Percentiles rank a stretch among this genome's conserved stretches.
Conservation (phyloP, 2,113 vertebrate genomes). For the Sterrhoptilus dennistouni region DNA sequence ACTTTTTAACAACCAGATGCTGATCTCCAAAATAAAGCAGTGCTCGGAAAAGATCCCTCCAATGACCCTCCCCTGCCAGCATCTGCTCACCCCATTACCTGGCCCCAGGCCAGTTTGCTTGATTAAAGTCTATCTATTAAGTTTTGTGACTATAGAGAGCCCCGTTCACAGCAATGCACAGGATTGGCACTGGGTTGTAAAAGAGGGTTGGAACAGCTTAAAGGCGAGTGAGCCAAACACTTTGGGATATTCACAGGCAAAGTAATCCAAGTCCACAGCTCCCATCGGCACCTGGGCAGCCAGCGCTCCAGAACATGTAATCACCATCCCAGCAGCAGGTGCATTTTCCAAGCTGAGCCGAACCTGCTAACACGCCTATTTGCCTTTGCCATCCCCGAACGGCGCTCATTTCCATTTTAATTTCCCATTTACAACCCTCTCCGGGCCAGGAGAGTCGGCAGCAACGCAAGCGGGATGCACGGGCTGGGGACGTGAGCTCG, state of each 20-base stretch:
- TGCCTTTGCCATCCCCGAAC: neutral
- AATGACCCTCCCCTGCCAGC: slow-evolving; percentile 15
- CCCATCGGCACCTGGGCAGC: slow-evolving; percentile 58
- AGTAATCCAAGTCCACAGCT: slow-evolving; percentile 42
- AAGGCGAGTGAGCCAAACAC: slow-evolving; percentile 42
- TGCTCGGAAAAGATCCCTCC: neutral
- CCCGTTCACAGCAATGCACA: neutral
- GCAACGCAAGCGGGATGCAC: neutral
- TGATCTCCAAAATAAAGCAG: slow-evolving; percentile 24
- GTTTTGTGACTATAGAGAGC: slow-evolving; percentile 8
- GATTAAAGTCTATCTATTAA: slow-evolving; percentile 60
- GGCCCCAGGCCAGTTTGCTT: slow-evolving; percentile 17
- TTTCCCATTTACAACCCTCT: slow-evolving; percentile 42
- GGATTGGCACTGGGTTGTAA: slow-evolving; percentile 23
- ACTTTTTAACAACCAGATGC: slow-evolving; percentile 38
- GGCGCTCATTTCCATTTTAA: slow-evolving; percentile 36
- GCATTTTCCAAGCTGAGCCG: slow-evolving; percentile 18
- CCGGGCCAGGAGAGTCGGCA: neutral
- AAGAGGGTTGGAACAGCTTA: slow-evolving; percentile 51
- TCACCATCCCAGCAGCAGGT: slow-evolving; percentile 48
- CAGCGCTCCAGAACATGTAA: neutral
- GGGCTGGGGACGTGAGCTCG: slow-evolving; percentile 7
- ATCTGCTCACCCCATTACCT: slow-evolving; percentile 36
- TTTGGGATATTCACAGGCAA: slow-evolving; percentile 51
- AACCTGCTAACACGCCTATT: neutral